Evolutionary conservation across 2,113 vertebrate species (phyloP).

Genomic region (Melanerpes formicivorus): DNA sequence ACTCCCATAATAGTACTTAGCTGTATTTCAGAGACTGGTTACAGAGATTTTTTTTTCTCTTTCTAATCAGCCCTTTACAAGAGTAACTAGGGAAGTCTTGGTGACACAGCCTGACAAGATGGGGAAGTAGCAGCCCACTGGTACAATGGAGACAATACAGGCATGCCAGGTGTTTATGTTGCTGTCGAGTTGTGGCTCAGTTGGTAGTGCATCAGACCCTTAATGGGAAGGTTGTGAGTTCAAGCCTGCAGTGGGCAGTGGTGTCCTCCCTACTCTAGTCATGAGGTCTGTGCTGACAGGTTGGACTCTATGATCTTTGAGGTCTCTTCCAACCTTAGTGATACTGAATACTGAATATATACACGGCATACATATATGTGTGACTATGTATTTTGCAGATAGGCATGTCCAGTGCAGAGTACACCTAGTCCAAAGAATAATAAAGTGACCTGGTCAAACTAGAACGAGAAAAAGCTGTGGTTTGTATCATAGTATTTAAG

Average conservation of each 20-base stretch:
- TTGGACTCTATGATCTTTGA: no score
- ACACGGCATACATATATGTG: no score
- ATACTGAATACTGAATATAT: no score
- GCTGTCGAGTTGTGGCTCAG: no score
- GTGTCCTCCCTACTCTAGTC: no score
- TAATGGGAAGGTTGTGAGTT: no score
- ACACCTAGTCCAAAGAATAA: no score
- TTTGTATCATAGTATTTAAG: neutral
- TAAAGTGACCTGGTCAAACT: neutral
- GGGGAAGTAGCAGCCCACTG: neutral
- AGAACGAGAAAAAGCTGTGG: neutral
- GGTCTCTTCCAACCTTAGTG: no score
- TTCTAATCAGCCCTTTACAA: neutral
- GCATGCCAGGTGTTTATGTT: neutral
- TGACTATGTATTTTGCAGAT: neutral
- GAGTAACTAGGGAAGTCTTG: neutral
- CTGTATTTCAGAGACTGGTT: neutral
- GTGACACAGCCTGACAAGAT: neutral
- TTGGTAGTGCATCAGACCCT: no score
- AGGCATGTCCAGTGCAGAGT: neutral
- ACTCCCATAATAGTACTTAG: neutral
- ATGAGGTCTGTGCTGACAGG: no score
- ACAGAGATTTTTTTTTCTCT: neutral
- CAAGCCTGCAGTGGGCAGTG: no score
- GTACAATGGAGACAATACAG: neutral